Base-by-base conservation (phyloP, 2,113 vertebrate species). In the Tenrec ecaudatus region DNA sequence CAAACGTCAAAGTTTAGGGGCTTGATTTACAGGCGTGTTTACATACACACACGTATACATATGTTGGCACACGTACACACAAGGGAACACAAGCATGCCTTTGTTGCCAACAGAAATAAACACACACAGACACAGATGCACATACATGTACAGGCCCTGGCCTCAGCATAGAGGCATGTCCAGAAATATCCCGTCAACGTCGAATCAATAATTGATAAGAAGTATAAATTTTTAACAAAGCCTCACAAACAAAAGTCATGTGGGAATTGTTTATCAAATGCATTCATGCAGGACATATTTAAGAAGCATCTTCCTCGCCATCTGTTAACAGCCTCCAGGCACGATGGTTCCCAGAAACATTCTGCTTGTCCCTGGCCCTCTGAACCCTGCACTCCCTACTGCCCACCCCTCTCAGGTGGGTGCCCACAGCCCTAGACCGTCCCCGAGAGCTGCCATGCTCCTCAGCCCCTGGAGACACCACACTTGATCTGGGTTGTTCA, bases 91-190 rank as follows among this genome's bases (percentile, higher is more conserved):
- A 69, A 17, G 19, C 15, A 1, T 23, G 69, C 31, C 9, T 53
- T 53, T 53, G 47, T 53, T 53, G 47, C 47, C 47, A 53, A 53
- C 47, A 53, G 9, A 53, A 53, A 53, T 53, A 53, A 53, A 53
- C 47, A 53, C 47, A 53, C 71, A 17, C 64, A 79, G 58, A 60
- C 8, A 22, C 8, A 22, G 19, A 62, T 62, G 60, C 82, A 79
- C 36, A 19, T 27, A 14, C 16, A 2, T 0, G 27, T 7, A 10
- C 47, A 22, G 40, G 69, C 53, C 69, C 14, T 20, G 0, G 9
- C 43, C 60, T 69, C 36, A 12, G 38, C 47, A 22, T 0, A 1
- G 20, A 22, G 0, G 6, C 25, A 4, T 33, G 60, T 38, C 10
- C 2, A 73, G 62, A 60, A 53, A 47, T 31, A 12, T 4, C 5